Percentiles rank a stretch among this genome's conserved stretches.
Conservation (phyloP, 1,140 invertebrate genomes). For the Papilio polytes region DNA sequence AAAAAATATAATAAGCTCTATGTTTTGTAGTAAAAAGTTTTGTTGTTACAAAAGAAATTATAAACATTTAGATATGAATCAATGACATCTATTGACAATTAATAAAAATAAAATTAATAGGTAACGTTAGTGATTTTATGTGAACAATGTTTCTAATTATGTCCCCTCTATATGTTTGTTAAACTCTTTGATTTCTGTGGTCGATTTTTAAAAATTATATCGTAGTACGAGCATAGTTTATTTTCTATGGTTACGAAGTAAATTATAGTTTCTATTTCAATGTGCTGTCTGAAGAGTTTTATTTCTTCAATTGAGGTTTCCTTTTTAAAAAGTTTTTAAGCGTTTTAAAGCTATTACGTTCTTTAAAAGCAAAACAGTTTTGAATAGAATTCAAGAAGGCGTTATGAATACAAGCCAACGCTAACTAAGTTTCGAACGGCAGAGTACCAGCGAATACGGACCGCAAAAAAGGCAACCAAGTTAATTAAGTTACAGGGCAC, state of each 20-base stretch:
- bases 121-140: too few relatives aligned
- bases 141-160: too few relatives aligned
- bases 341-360: conserved; percentile 6
- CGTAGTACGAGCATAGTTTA: too few relatives aligned
- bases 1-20: too few relatives aligned
- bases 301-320: conserved; percentile 2
- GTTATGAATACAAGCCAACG: background rate
- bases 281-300: background rate
- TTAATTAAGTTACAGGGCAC: conserved; percentile 1
- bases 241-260: background rate
- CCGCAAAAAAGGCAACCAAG: background rate
- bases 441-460: background rate
- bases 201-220: too few relatives aligned
- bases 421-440: background rate
- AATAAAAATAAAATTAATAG: too few relatives aligned
- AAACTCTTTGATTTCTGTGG: too few relatives aligned
- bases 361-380: conserved; percentile 21
- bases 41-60: too few relatives aligned
- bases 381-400: conserved; percentile 14
- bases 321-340: conserved; percentile 7
- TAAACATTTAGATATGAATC: too few relatives aligned
- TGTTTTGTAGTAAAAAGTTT: too few relatives aligned
- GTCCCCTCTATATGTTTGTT: too few relatives aligned
- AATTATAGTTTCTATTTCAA: background rate
- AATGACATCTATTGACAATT: too few relatives aligned